These are phyloP conservation scores for Glossophaga mutica DNA, from an alignment of 2,797 vertebrate genomes.

Conservation along the genomic window DNA sequence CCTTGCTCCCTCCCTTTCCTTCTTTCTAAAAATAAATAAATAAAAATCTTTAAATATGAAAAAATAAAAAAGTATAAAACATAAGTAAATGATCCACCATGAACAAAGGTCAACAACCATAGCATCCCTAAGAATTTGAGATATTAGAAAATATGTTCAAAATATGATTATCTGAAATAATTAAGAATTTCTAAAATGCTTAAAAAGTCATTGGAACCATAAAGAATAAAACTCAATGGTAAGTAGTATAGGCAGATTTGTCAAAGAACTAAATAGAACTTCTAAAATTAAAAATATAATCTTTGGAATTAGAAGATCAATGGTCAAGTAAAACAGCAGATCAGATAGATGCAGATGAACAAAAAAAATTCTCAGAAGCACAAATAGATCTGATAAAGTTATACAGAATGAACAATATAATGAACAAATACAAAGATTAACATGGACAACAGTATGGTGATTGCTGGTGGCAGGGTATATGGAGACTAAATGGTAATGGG, in stretches of 20 bases:
- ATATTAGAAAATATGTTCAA: neutral
- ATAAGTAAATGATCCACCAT: neutral
- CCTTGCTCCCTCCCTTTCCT: too few relatives aligned
- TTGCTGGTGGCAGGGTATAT: neutral
- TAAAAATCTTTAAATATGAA: too few relatives aligned
- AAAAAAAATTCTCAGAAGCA: neutral
- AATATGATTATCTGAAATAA: neutral
- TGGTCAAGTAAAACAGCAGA: neutral
- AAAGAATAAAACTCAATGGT: conserved; percentile 21
- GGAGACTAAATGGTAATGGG: neutral
- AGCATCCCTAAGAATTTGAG: neutral
- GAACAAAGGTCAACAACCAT: neutral
- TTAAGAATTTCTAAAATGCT: neutral
- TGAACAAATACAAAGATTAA: neutral
- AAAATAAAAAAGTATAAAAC: too few relatives aligned
- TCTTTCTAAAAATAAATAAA: too few relatives aligned
- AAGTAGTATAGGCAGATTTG: neutral
- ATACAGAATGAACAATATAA: conserved; percentile 5
- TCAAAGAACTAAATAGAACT: neutral
- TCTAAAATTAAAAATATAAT: conserved; percentile 11
- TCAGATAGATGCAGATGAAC: neutral
- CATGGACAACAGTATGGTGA: neutral
- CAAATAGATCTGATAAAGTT: neutral
- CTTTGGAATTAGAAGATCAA: neutral
- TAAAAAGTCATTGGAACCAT: neutral